phyloP scores from a whole-genome alignment of 2,888 invertebrate genomes.

The Palloptera scutellata region DNA sequence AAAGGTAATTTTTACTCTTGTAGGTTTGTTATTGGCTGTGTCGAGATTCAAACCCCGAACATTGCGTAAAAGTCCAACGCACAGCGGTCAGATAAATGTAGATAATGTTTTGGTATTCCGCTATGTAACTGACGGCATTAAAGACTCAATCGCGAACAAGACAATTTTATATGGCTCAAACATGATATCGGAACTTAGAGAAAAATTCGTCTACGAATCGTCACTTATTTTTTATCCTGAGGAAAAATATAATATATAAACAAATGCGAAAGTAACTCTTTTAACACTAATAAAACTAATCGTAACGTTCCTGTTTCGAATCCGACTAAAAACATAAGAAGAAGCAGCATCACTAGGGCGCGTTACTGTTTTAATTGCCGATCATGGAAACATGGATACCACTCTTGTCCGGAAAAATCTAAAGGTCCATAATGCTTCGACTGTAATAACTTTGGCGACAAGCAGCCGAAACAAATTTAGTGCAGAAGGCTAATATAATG shows the following conservation, averaged over 20 bases:
- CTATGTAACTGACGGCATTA: too few relatives aligned
- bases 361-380: constrained; percentile 37
- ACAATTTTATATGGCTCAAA: too few relatives aligned
- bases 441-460: constrained; percentile 48
- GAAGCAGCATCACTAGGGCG: background rate
- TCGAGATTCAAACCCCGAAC: too few relatives aligned
- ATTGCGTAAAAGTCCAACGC: too few relatives aligned
- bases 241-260: background rate
- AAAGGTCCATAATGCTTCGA: constrained; percentile 49
- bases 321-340: background rate
- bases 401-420: constrained; percentile 36
- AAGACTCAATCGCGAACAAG: too few relatives aligned
- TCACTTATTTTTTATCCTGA: too few relatives aligned
- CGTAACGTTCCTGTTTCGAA: background rate
- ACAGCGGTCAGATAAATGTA: too few relatives aligned
- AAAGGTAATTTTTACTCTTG: too few relatives aligned
- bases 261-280: background rate
- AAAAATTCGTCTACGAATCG: too few relatives aligned
- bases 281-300: background rate
- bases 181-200: too few relatives aligned
- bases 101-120: too few relatives aligned
- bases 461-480: constrained; percentile 12
- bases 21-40: too few relatives aligned
- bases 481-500: constrained; percentile 7
- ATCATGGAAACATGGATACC: constrained; percentile 30